Percentiles rank a stretch among this genome's conserved stretches.
Evolutionary conservation across 2,113 vertebrate species (phyloP).

Genomic region (Corythornis vintsioides): DNA sequence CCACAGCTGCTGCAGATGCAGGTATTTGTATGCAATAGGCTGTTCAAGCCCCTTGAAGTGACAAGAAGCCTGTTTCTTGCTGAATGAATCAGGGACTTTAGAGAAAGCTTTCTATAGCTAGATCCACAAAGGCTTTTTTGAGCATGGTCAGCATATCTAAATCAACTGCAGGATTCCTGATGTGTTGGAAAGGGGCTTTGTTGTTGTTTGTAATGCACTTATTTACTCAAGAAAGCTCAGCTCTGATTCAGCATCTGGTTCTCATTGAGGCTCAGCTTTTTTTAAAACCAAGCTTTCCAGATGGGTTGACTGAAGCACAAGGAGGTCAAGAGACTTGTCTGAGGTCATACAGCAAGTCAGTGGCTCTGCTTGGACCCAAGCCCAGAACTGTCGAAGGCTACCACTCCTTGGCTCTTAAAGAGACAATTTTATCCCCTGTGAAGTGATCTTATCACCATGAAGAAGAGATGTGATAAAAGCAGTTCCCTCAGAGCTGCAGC

Average conservation of each 20-base stretch:
- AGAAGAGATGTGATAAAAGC: conserved; percentile 36
- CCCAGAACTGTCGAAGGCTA: conserved; percentile 67
- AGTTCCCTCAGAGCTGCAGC: conserved; percentile 22
- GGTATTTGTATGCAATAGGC: neutral
- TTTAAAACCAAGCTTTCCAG: conserved; percentile 65
- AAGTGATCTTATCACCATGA: conserved; percentile 55
- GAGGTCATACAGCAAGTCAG: conserved; percentile 71
- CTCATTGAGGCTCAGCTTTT: conserved; percentile 66
- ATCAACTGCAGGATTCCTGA: conserved; percentile 63
- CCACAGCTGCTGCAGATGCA: neutral
- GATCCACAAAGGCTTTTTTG: conserved; percentile 19
- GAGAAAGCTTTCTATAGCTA: conserved; percentile 29
- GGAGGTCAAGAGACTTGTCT: conserved; percentile 72
- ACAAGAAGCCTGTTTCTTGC: neutral
- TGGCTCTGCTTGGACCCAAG: conserved; percentile 66
- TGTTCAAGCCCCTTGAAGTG: neutral
- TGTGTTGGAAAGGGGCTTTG: conserved; percentile 64
- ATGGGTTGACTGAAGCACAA: conserved; percentile 69
- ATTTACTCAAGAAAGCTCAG: conserved; percentile 68
- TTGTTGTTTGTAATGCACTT: conserved; percentile 71
- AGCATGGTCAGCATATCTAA: conserved; percentile 67
- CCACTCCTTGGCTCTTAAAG: conserved; percentile 67
- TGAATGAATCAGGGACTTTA: neutral
- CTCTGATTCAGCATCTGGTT: conserved; percentile 72
- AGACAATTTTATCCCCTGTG: conserved; percentile 62